Conservation (phyloP, 2,113 vertebrate species). For the Okapia johnstoni region DNA sequence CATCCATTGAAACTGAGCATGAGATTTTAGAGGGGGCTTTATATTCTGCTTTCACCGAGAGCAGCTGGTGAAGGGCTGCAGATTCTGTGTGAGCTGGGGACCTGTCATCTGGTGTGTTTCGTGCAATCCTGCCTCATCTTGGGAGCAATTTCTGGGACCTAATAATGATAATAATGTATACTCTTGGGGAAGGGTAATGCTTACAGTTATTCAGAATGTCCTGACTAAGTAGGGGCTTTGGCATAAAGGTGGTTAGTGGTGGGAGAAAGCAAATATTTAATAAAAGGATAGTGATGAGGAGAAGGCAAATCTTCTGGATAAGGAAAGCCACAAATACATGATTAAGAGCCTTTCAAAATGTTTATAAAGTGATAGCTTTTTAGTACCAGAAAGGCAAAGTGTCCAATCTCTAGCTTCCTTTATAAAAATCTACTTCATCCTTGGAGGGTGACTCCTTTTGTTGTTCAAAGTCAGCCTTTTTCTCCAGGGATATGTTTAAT, state of each 20-base stretch:
- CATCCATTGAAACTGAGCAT: slow-evolving; percentile 60
- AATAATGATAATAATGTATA: background rate
- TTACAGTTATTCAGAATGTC: background rate
- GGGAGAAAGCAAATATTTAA: background rate
- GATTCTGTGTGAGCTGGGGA: background rate
- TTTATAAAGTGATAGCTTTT: background rate
- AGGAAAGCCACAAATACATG: background rate
- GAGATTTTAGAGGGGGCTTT: slow-evolving; percentile 50
- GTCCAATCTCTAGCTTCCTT: background rate
- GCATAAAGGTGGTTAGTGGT: background rate
- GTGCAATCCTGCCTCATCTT: slow-evolving; percentile 9
- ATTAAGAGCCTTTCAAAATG: slow-evolving; percentile 1
- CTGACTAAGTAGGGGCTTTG: background rate
- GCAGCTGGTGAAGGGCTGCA: background rate
- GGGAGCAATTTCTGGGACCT: slow-evolving; percentile 31
- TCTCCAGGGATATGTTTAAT: background rate
- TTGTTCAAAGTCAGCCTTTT: background rate
- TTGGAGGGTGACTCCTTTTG: background rate
- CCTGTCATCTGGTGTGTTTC: slow-evolving; percentile 22
- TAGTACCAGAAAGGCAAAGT: background rate
- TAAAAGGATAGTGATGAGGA: background rate
- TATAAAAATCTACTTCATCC: background rate
- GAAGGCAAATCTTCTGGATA: background rate
- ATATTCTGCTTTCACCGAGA: slow-evolving; percentile 52
- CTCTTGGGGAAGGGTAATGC: background rate